A percentile compares a stretch with the other conserved stretches of the same genome.
Conservation (phyloP, 2,888 invertebrate species). For the Horisme vitalbata region DNA sequence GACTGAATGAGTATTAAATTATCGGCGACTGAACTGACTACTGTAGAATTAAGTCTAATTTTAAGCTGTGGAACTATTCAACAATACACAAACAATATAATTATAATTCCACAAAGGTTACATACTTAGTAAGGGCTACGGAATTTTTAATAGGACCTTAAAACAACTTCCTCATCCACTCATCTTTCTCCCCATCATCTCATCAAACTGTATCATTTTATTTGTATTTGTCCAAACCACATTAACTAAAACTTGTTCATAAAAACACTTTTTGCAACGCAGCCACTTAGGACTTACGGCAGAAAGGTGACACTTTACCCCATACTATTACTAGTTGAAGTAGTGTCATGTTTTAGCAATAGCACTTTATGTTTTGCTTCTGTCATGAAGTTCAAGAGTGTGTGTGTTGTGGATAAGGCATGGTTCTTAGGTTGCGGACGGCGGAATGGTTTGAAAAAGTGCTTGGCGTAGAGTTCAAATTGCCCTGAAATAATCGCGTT, state of each 20-base stretch:
- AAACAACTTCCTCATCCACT: conserved; percentile 1
- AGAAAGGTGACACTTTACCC: conserved; percentile 70
- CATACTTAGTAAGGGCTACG: too few species aligned
- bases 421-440: conserved; percentile 24
- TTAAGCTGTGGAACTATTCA: too few species aligned
- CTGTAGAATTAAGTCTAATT: too few species aligned
- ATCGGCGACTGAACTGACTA: too few species aligned
- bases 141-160: neutral
- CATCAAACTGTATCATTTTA: conserved; percentile 16
- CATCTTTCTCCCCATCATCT: conserved; percentile 1
- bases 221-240: conserved; percentile 10
- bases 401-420: conserved; percentile 25
- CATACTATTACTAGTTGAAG: conserved; percentile 37
- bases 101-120: too few species aligned
- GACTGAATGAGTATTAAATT: too few species aligned
- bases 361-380: conserved; percentile 39
- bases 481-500: neutral
- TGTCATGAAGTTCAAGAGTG: conserved; percentile 28
- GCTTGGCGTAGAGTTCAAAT: conserved; percentile 5
- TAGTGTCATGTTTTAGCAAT: conserved; percentile 44
- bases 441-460: conserved; percentile 17
- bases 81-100: too few species aligned
- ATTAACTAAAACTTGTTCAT: conserved; percentile 32
- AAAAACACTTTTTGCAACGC: conserved; percentile 67
- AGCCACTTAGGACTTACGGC: conserved; percentile 79